A percentile compares a stretch with the other conserved stretches of the same genome.
These are phyloP conservation scores for Pygathrix nemaeus DNA, from an alignment of 2,113 vertebrate genomes.

Conservation along the genomic window DNA sequence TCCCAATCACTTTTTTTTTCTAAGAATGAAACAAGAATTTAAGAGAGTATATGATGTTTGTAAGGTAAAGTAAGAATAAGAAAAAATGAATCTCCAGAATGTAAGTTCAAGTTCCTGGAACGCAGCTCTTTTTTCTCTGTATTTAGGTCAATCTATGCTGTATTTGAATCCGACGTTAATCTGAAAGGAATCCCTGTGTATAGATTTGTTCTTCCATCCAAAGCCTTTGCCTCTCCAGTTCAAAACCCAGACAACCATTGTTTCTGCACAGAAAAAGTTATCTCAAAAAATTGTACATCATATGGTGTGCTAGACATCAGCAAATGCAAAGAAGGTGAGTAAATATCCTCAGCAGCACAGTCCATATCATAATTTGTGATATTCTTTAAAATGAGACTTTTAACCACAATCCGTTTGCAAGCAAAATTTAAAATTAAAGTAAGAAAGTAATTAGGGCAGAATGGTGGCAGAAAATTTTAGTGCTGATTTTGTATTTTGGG, in stretches of 20 bases:
- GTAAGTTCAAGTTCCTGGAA: not conserved
- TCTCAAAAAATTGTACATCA: conserved; percentile 88
- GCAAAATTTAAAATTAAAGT: not conserved
- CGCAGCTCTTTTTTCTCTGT: not conserved
- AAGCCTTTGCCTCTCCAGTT: conserved; percentile 88
- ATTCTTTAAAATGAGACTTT: not conserved
- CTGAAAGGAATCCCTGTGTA: conserved; percentile 94
- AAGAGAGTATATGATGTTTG: not conserved
- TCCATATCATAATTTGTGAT: not conserved
- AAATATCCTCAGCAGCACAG: not conserved
- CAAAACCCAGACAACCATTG: conserved; percentile 91
- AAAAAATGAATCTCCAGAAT: not conserved
- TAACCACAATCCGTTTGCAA: not conserved
- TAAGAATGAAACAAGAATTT: not conserved
- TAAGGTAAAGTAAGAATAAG: conserved; percentile 16
- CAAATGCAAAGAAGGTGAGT: conserved; percentile 87
- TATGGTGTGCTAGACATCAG: conserved; percentile 91
- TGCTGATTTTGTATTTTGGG: not conserved
- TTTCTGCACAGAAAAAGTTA: conserved; percentile 84
- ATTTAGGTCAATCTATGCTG: conserved; percentile 92
- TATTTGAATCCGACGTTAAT: conserved; percentile 73
- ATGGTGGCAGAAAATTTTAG: not conserved
- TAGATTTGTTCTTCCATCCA: conserved; percentile 86
- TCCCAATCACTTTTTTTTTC: not conserved
- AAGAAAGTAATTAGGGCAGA: not conserved